Conservation (phyloP, 2,113 vertebrate species). For the Phocoena phocoena region DNA sequence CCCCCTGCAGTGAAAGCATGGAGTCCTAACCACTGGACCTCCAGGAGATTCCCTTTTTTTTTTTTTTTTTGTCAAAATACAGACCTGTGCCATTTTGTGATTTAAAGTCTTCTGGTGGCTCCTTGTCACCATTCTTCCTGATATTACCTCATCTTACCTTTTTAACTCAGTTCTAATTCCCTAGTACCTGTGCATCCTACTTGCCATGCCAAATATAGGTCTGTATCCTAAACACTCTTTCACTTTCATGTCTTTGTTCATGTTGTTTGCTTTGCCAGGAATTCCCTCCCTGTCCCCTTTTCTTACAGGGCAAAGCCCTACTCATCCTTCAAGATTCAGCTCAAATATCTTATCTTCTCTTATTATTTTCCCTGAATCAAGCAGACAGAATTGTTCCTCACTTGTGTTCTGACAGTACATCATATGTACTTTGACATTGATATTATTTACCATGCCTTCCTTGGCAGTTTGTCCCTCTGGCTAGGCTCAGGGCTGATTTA, state of each 20-base stretch:
- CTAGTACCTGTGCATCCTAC: neutral
- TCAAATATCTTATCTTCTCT: neutral
- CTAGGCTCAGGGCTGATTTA: neutral
- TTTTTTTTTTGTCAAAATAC: neutral
- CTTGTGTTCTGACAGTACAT: neutral
- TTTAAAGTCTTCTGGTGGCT: conserved; percentile 18
- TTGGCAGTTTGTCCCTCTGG: conserved; percentile 24
- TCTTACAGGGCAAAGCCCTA: neutral
- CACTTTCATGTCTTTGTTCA: neutral
- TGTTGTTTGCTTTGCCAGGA: neutral
- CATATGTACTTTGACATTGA: neutral
- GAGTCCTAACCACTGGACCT: neutral
- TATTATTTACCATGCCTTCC: neutral
- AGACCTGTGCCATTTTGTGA: neutral
- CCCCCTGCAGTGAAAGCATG: neutral
- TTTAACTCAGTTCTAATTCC: conserved; percentile 14
- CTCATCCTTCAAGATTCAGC: conserved; percentile 30
- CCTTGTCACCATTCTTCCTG: conserved; percentile 7
- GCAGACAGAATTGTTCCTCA: conserved; percentile 7
- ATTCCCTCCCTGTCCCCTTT: neutral
- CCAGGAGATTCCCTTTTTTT: neutral
- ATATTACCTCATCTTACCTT: conserved; percentile 6
- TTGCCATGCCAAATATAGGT: neutral
- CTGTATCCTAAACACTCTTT: neutral
- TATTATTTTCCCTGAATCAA: conserved; percentile 36